These are phyloP conservation scores for Anthonomus grandis DNA, from an alignment of 1,140 invertebrate genomes.

Conservation along the genomic window DNA sequence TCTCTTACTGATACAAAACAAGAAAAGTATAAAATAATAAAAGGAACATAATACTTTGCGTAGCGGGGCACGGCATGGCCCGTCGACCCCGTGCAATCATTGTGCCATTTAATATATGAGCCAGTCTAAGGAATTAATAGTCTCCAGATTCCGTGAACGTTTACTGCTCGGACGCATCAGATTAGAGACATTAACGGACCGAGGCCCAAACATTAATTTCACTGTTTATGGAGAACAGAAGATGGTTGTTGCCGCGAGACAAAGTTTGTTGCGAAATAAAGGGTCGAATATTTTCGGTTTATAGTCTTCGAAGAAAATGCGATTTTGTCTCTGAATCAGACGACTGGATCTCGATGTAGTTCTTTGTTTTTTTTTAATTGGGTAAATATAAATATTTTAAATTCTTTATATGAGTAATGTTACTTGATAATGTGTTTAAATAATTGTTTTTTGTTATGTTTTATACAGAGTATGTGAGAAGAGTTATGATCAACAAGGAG, in stretches of 20 bases:
- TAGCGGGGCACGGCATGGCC: too few species aligned
- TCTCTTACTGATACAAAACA: too few species aligned
- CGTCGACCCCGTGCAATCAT: conserved; percentile 30
- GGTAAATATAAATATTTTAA: too few species aligned
- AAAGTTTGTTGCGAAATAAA: conserved; percentile 23
- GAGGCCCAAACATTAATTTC: conserved; percentile 46
- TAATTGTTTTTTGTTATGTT: too few species aligned
- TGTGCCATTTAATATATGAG: conserved; percentile 43
- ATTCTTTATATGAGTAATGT: too few species aligned
- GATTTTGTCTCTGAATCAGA: not conserved
- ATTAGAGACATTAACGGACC: conserved; percentile 49
- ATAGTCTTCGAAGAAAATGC: conserved; percentile 20
- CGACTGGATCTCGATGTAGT: too few species aligned
- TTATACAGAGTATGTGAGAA: too few species aligned
- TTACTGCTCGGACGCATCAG: conserved; percentile 47
- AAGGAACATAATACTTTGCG: too few species aligned
- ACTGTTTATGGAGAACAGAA: conserved; percentile 44
- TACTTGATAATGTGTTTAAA: too few species aligned
- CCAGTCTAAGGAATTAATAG: conserved; percentile 46
- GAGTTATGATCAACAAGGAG: too few species aligned
- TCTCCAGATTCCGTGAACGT: conserved; percentile 46
- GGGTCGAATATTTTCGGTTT: conserved; percentile 23
- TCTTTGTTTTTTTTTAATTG: too few species aligned
- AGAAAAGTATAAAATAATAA: too few species aligned
- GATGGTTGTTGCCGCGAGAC: conserved; percentile 22